Base-by-base conservation (phyloP, 2,113 vertebrate species). In the Cariama cristata region DNA sequence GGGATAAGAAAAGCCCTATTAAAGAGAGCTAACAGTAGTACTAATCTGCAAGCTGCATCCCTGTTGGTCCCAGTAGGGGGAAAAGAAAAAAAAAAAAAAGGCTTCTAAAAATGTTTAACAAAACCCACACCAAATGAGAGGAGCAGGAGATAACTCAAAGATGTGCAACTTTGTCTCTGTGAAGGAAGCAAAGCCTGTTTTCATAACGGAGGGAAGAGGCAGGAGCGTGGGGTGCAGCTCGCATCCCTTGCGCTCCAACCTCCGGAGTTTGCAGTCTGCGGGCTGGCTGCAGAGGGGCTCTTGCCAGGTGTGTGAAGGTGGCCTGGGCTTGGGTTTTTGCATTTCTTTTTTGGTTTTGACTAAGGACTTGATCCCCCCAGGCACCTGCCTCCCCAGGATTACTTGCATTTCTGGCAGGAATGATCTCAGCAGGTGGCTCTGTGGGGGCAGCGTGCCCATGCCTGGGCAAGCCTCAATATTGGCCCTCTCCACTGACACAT, bases 1-100 rank as follows among this genome's bases (percentile, higher is more conserved):
- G 71, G 83, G 89, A 96, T 96, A 92, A 93, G 97, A 97, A 97
- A 87, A 91, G 66, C 88, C 81, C 92, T 96, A 84, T 96, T 98
- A 98, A 96, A 91, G 35, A 72, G 40, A 96, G 71, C 82, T 91
- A 95, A 94, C 56, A 91, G 81, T 86, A 74, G 67, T 71, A 91
- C 33, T 96, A 91, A 96, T 97, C 72, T 96, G 81, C 45, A 47
- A 97, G 74, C 52, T 17, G 35, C 88, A 95, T 92, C 85, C 83
- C 79, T 86, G 23, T 83, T 72, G 71, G 81, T 32, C 73, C 50
- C 86, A 75, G 91, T 52, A 76, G 89, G 81, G 19, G n/a, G n/a
- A 24, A 74, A 62, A 88, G 66, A 91, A 63, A 30, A 47, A 59
- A 52, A 53, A 60, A 53, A 2, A 23, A 62, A 79, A 86, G 8